Evolutionary conservation across 2,113 vertebrate species (phyloP).

Genomic region (Salvelinus alpinus): DNA sequence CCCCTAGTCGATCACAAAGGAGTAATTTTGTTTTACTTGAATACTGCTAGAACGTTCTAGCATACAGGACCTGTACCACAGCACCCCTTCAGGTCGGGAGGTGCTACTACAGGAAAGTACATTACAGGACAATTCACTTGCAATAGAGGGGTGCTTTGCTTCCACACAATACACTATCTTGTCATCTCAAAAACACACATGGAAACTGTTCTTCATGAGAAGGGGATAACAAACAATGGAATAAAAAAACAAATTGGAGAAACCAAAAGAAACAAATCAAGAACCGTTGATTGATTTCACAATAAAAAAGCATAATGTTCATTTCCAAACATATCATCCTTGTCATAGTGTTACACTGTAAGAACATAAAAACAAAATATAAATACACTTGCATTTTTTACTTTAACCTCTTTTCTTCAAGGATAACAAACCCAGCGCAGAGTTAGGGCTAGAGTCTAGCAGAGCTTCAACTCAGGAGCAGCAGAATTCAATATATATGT

Average conservation of each 20-base stretch:
- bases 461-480: slow-evolving; percentile 15
- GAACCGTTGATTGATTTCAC: slow-evolving; percentile 53
- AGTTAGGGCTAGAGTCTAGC: slow-evolving; percentile 13
- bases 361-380: slow-evolving; percentile 55
- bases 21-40: no score
- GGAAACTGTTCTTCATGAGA: background rate
- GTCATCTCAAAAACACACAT: background rate
- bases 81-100: no score
- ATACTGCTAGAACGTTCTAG: no score
- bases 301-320: slow-evolving; percentile 54
- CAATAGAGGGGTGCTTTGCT: no score
- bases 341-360: slow-evolving; percentile 62
- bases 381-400: slow-evolving; percentile 59
- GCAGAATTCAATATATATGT: background rate
- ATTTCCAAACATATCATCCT: slow-evolving; percentile 54
- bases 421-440: no score
- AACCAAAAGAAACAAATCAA: background rate
- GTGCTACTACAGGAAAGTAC: no score
- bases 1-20: no score
- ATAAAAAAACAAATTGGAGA: slow-evolving; percentile 9
- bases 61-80: no score
- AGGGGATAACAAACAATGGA: background rate
- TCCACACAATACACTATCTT: background rate
- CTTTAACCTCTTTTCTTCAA: slow-evolving; percentile 44
- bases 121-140: no score